A percentile compares a stretch with the other conserved stretches of the same genome.
These are phyloP conservation scores for Betta splendens DNA, from an alignment of 2,797 vertebrate species.

Conservation along the genomic window DNA sequence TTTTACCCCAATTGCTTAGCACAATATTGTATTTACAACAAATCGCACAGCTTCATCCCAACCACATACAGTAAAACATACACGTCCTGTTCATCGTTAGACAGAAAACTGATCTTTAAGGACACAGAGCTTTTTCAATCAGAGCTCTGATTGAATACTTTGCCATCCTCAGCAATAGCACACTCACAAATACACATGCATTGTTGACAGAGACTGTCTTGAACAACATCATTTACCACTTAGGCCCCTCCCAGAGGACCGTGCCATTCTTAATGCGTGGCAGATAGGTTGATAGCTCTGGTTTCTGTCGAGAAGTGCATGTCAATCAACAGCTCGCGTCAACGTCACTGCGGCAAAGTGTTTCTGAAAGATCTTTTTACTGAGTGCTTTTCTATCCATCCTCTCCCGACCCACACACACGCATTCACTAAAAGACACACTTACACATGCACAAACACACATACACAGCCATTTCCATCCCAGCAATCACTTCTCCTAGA, in stretches of 20 bases:
- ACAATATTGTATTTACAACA: slow-evolving; percentile 16
- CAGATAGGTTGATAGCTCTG: slow-evolving; percentile 79
- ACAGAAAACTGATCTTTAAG: slow-evolving; percentile 69
- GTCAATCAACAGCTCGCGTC: slow-evolving; percentile 84
- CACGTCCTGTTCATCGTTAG: slow-evolving; percentile 39
- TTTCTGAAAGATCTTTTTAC: slow-evolving; percentile 93
- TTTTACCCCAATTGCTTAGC: neutral
- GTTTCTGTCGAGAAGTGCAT: slow-evolving; percentile 84
- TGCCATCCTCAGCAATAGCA: slow-evolving; percentile 78
- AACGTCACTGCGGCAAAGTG: slow-evolving; percentile 86
- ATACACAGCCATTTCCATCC: slow-evolving; percentile 76
- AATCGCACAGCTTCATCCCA: slow-evolving; percentile 19
- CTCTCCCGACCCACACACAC: slow-evolving; percentile 54
- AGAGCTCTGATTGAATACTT: slow-evolving; percentile 79
- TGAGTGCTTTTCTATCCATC: slow-evolving; percentile 80
- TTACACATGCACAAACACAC: slow-evolving; percentile 53
- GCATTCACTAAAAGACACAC: slow-evolving; percentile 45
- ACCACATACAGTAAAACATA: slow-evolving; percentile 15
- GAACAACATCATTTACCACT: slow-evolving; percentile 84
- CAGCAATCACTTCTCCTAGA: slow-evolving; percentile 81
- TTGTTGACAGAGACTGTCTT: slow-evolving; percentile 80
- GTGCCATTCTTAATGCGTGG: slow-evolving; percentile 81
- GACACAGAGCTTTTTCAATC: slow-evolving; percentile 75
- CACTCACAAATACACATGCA: slow-evolving; percentile 68
- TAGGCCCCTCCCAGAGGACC: slow-evolving; percentile 80